Base-by-base conservation (phyloP, 1,140 invertebrate species). In the Drosophila ambigua region DNA sequence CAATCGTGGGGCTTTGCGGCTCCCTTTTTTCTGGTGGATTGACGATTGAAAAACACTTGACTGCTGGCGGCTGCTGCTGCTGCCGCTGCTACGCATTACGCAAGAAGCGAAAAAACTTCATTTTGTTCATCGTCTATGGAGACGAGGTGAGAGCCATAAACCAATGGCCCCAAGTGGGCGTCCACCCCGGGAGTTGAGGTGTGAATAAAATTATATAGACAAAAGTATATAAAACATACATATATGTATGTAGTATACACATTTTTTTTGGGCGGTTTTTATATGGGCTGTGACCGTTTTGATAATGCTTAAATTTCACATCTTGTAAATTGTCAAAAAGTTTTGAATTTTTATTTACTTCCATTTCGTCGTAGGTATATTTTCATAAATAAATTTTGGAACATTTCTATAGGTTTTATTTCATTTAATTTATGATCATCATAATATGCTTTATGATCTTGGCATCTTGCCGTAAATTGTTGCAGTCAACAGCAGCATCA, bases 371-470 rank as follows among this genome's bases (percentile, higher is more conserved):
- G n/a, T 35, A 31, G 2, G 31, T 9, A 8, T 35, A 26, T 63
- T 55, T 63, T 72, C 71, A 73, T 73, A 73, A 73, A 73, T 64
- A 73, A 57, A 66, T 43, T 61, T 62, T 62, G 62, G 28, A 57
- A 55, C 55, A 76, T 68, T 68, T 57, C 50, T 71, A 72, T 78
- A 78, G 35, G 1, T 79, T 75, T 75, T 85, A 82, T 88, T 82
- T 88, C 62, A 78, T 75, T 72, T 87, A 88, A 85, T 85, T 87
- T 85, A 85, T 85, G 82, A 63, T 60, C 82, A 72, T 57, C 78
- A 85, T 85, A 85, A 85, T 85, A 87, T 87, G 82, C 83, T 85
- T 85, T 85, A 85, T 85, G 82, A 71, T 72, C 78, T 88, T 88
- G 82, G 82, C 82, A 87, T 78, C 62, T 87, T 87, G 82, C 83